Evolutionary conservation across 2,797 vertebrate genomes (phyloP).

Genomic region (Pantherophis vulpinus): DNA sequence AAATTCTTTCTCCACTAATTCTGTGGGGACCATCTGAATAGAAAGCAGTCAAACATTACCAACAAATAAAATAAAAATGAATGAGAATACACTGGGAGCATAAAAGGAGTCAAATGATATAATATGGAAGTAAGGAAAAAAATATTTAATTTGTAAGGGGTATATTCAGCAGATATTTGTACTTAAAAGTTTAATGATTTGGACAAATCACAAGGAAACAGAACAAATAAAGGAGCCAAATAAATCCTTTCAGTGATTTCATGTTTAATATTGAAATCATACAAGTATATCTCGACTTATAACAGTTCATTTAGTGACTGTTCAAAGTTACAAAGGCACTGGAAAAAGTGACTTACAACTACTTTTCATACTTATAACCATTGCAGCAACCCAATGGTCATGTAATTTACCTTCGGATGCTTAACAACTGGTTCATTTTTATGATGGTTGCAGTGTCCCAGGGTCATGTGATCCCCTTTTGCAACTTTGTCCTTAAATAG

Average conservation of each 20-base stretch:
- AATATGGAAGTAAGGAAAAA: background rate
- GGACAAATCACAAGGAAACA: background rate
- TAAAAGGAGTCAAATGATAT: background rate
- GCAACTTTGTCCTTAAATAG: too few relatives aligned
- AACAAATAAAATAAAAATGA: background rate
- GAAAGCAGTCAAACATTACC: background rate
- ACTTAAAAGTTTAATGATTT: background rate
- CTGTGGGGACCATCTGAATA: slow-evolving; percentile 95
- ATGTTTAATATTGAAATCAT: background rate
- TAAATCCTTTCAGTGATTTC: background rate
- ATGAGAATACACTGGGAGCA: background rate
- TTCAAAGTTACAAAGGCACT: background rate
- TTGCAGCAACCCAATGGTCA: background rate
- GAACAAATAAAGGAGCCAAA: background rate
- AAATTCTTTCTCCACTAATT: slow-evolving; percentile 98
- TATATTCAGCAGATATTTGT: background rate
- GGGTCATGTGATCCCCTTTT: too few relatives aligned
- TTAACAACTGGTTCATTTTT: background rate
- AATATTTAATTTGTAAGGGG: background rate
- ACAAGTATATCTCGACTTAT: background rate
- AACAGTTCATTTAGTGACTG: background rate
- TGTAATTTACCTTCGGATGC: background rate
- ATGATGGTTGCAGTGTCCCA: too few relatives aligned
- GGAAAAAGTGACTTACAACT: background rate
- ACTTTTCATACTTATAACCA: background rate